A percentile compares a stretch with the other conserved stretches of the same genome.
Conservation (phyloP, 2,797 vertebrate genomes). For the Onychomys arenicola region DNA sequence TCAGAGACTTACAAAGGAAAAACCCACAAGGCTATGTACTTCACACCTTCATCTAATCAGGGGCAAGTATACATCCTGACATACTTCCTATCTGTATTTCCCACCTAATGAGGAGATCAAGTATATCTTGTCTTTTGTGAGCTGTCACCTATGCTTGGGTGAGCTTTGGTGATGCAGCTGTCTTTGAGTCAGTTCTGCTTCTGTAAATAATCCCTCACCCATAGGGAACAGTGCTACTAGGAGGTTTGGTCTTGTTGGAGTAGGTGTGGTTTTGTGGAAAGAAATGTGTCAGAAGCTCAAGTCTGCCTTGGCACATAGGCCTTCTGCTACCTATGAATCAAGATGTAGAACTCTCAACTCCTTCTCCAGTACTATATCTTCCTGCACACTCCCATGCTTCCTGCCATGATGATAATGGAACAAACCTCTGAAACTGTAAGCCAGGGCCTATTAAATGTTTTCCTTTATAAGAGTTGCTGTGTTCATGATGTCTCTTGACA, state of each 20-base stretch:
- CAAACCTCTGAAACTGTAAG: background rate
- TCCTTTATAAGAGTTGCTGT: background rate
- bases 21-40: background rate
- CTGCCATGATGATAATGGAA: background rate
- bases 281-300: background rate
- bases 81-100: background rate
- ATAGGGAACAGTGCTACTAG: background rate
- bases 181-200: background rate
- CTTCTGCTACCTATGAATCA: background rate
- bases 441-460: background rate
- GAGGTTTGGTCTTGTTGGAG: background rate
- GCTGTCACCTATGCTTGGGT: background rate
- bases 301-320: background rate
- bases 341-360: background rate
- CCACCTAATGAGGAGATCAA: background rate
- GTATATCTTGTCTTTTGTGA: background rate
- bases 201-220: background rate
- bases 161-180: background rate
- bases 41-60: background rate
- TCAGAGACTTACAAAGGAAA: background rate
- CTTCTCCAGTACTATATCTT: background rate
- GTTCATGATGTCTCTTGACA: background rate
- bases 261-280: background rate
- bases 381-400: background rate
- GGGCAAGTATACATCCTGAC: background rate